Percentiles rank a stretch among this genome's conserved stretches.
These are phyloP conservation scores for Clostera curtula DNA, from an alignment of 2,888 invertebrate species.

Conservation along the genomic window DNA sequence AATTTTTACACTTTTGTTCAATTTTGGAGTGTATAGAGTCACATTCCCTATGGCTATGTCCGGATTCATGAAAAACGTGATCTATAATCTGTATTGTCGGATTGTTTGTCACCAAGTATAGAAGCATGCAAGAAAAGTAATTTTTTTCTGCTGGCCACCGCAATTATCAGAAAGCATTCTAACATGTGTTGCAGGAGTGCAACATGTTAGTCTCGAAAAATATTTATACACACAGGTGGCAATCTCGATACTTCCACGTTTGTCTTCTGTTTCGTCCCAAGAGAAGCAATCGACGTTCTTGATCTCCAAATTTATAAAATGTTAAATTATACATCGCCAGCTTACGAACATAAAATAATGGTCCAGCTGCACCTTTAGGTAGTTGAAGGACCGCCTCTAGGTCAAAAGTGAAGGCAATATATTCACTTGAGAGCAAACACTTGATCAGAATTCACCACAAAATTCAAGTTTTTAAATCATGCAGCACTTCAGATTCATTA, in stretches of 20 bases:
- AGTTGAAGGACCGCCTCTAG: constrained; percentile 12
- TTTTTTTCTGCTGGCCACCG: no score
- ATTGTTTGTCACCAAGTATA: no score
- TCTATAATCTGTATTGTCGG: no score
- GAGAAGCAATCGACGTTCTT: constrained; percentile 25
- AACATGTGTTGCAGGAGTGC: constrained; percentile 8
- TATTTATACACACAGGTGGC: constrained; percentile 21
- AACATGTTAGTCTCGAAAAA: constrained; percentile 5
- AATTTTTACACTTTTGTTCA: constrained; percentile 2
- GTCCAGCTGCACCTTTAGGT: constrained; percentile 22
- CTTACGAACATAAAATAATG: constrained; percentile 27
- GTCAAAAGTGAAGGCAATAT: constrained; percentile 19
- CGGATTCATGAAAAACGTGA: no score
- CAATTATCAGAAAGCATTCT: constrained; percentile 20
- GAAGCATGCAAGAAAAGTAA: no score
- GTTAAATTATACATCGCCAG: constrained; percentile 30
- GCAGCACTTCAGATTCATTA: no score
- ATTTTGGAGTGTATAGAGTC: no score
- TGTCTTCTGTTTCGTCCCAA: constrained; percentile 17
- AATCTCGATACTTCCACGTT: constrained; percentile 27
- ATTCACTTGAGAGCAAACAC: background rate
- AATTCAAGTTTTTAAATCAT: no score
- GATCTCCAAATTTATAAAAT: constrained; percentile 28
- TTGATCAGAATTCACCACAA: no score
- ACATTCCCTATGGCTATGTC: no score